Conservation (phyloP, 2,888 invertebrate species). For the Agriopis leucophaearia region DNA sequence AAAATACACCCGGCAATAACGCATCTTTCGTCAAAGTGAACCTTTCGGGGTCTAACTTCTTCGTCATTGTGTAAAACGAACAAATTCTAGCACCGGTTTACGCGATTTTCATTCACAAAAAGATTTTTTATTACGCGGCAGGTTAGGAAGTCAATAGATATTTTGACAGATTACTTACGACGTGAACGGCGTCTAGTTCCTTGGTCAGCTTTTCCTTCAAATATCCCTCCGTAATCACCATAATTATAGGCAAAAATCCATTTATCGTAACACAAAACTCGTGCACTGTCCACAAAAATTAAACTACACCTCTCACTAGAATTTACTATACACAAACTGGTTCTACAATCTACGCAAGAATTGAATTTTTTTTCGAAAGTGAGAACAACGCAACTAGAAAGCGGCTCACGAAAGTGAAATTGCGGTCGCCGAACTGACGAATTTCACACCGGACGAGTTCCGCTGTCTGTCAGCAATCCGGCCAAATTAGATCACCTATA, state of each 20-base stretch:
- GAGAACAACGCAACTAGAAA: conserved; percentile 72
- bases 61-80: conserved; percentile 65
- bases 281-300: conserved; percentile 65
- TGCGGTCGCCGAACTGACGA: conserved; percentile 74
- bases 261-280: conserved; percentile 60
- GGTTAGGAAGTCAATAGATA: conserved; percentile 58
- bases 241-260: conserved; percentile 78
- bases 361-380: conserved; percentile 75
- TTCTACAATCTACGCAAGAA: conserved; percentile 60
- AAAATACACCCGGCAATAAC: conserved; percentile 83
- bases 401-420: conserved; percentile 77
- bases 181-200: conserved; percentile 89
- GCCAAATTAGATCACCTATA: conserved; percentile 50
- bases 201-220: conserved; percentile 89
- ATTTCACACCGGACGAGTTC: conserved; percentile 70
- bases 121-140: conserved; percentile 64
- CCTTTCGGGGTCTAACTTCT: conserved; percentile 71
- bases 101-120: conserved; percentile 59
- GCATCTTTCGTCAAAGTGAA: conserved; percentile 77
- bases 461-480: conserved; percentile 49
- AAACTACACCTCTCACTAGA: conserved; percentile 59
- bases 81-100: conserved; percentile 39
- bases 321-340: conserved; percentile 63
- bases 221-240: conserved; percentile 89
- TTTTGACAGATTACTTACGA: conserved; percentile 88